phyloP scores from a whole-genome alignment of 2,797 vertebrate species.

The Geotrypetes seraphini region DNA sequence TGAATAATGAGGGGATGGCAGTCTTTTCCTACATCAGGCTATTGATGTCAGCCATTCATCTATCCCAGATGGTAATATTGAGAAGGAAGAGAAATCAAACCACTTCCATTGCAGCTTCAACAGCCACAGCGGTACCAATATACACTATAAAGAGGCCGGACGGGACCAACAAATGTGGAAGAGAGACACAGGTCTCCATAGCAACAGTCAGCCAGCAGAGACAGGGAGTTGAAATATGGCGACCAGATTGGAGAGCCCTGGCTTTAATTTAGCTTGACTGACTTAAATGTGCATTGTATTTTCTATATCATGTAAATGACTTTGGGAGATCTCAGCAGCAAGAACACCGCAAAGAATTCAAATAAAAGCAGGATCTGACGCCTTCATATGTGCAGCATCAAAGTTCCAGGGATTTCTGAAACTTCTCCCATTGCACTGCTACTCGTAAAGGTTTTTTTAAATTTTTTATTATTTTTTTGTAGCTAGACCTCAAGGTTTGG shows the following conservation, averaged over 20 bases:
- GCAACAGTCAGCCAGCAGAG: slow-evolving; percentile 50
- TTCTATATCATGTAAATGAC: slow-evolving; percentile 6
- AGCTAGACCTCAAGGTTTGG: too few species aligned
- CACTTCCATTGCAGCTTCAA: slow-evolving; percentile 24
- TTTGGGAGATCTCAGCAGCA: too few species aligned
- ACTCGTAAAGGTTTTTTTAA: too few species aligned
- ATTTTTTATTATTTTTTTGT: too few species aligned
- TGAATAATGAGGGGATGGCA: too few species aligned
- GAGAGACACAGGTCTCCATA: slow-evolving; percentile 49
- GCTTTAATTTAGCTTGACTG: slow-evolving; percentile 24
- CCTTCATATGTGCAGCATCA: slow-evolving; percentile 1
- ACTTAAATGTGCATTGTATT: slow-evolving; percentile 36
- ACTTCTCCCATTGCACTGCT: too few species aligned
- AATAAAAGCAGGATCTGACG: background rate
- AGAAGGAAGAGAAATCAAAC: slow-evolving; percentile 10
- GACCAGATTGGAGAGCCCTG: slow-evolving; percentile 35
- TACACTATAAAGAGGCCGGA: slow-evolving; percentile 20
- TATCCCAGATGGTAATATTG: slow-evolving; percentile 13
- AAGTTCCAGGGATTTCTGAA: background rate
- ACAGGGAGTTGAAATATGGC: slow-evolving; percentile 3
- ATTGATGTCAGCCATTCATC: slow-evolving; percentile 12
- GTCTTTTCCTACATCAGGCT: slow-evolving; percentile 10
- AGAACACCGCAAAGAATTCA: slow-evolving; percentile 5
- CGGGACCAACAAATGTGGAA: slow-evolving; percentile 33
- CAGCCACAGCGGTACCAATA: slow-evolving; percentile 35